Evolutionary conservation across 1,140 invertebrate genomes (phyloP), one percentile per base, ranked within the genome.

Genomic region (Diachasmimorpha longicaudata): DNA sequence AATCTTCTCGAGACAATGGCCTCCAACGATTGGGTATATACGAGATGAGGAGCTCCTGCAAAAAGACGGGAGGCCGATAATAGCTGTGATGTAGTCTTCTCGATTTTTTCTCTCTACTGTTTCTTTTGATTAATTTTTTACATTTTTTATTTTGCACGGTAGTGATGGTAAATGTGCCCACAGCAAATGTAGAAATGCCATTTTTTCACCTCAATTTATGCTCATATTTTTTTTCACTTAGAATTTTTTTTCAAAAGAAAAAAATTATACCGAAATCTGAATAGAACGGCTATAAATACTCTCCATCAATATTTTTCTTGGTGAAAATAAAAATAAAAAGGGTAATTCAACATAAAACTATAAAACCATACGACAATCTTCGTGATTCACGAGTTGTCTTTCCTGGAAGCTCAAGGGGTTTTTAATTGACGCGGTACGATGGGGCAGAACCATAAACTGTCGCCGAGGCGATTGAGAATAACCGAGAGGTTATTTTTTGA

Each of bases 1-100:
- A 88, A 88, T 88, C 82, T 87, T 86, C 84, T 87, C 84, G 85
- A 88, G 85, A 88, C 87, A 88, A 88, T 88, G 84, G 83, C 80
- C 71, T 73, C 82, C 82, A 82, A 81, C 80, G 80, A 82, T 81
- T 80, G 83, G 81, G 69, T 44, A 21, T 19, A 55, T 63, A 11
- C 58, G 58, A 63, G 58, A 31, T 52, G 37, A 69, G 75, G 37
- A 69, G 75, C 77, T 73, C 52, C 76, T 74, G 81, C 85, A 85
- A 86, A 85, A 86, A 86, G 84, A 85, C 82, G 80, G 80, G 83
- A 73, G 87, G 82, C 79, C 81, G 83, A 85, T 87, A 87, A 87
- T 88, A 84, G 85, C 83, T 81, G 79, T 84, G 82, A 86, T 82
- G 81, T 78, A 78, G 74, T 72, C 73, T 72, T 23, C 66, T 25